A percentile compares a stretch with the other conserved stretches of the same genome.
Conservation (phyloP, 2,113 vertebrate species). For the Paracanthobrama guichenoti region DNA sequence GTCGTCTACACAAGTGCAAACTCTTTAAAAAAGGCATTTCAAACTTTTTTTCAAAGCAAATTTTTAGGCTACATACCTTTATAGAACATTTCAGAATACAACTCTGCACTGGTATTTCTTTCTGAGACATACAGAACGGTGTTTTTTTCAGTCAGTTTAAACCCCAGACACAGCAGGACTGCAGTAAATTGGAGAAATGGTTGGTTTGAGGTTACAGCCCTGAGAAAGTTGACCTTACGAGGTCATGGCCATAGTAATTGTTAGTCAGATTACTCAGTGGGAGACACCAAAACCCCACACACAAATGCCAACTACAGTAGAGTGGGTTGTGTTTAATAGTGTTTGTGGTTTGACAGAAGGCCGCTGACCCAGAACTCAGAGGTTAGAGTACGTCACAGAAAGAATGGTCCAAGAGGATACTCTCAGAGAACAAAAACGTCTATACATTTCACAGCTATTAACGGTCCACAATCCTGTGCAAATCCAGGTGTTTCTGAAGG, state of each 20-base stretch:
- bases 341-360: constrained; percentile 53
- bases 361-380: constrained; percentile 49
- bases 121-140: background rate
- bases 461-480: background rate
- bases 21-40: background rate
- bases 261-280: constrained; percentile 36
- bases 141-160: constrained; percentile 9
- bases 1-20: background rate
- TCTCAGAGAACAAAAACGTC: constrained; percentile 11
- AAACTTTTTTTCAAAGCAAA: background rate
- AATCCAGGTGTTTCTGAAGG: background rate
- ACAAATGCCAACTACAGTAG: constrained; percentile 18
- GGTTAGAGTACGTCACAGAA: constrained; percentile 3
- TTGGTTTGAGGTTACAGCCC: constrained; percentile 12
- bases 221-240: constrained; percentile 36
- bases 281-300: constrained; percentile 35
- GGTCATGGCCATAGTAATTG: constrained; percentile 14
- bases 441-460: background rate
- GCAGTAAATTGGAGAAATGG: constrained; percentile 18
- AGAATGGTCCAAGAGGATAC: background rate
- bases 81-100: background rate
- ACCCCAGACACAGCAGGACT: constrained; percentile 18
- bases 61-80: background rate
- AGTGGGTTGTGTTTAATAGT: constrained; percentile 48
- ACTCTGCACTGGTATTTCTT: background rate